Percentiles rank a stretch among this genome's conserved stretches.
Evolutionary conservation across 1,140 invertebrate species (phyloP).

Genomic region (Neodiprion lecontei): DNA sequence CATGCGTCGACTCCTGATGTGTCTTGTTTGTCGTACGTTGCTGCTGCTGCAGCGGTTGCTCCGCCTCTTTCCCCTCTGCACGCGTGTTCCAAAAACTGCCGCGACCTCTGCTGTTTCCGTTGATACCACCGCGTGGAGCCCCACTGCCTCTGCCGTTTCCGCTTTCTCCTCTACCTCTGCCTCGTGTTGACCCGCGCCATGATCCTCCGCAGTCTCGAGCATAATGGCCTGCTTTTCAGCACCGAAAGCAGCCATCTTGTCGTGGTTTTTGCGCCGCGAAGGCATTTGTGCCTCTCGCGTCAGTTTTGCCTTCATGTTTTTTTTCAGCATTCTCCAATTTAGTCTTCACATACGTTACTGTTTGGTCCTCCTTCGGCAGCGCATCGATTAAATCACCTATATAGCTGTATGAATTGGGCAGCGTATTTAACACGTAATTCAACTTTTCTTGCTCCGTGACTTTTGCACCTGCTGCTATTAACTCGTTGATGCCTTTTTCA

Average conservation of each 20-base stretch:
- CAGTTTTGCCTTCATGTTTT: conserved; percentile 17
- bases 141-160: conserved; percentile 5
- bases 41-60: neutral
- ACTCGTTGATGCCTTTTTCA: conserved; percentile 35
- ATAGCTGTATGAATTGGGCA: conserved; percentile 9
- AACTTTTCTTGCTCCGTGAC: conserved; percentile 38
- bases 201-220: conserved; percentile 12
- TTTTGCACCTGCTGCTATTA: conserved; percentile 33
- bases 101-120: conserved; percentile 2
- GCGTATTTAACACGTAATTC: conserved; percentile 33
- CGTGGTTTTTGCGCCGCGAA: conserved; percentile 17
- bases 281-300: conserved; percentile 23
- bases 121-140: neutral
- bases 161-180: neutral
- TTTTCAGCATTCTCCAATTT: conserved; percentile 20
- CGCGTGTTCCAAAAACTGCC: neutral
- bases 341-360: conserved; percentile 22
- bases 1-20: neutral
- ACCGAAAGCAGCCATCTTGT: conserved; percentile 20
- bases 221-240: conserved; percentile 24
- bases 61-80: neutral
- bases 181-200: conserved; percentile 25
- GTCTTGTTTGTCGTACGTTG: neutral
- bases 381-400: conserved; percentile 25
- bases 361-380: conserved; percentile 14